phyloP scores from a whole-genome alignment of 2,797 vertebrate genomes.

The Buceros bicornis region DNA sequence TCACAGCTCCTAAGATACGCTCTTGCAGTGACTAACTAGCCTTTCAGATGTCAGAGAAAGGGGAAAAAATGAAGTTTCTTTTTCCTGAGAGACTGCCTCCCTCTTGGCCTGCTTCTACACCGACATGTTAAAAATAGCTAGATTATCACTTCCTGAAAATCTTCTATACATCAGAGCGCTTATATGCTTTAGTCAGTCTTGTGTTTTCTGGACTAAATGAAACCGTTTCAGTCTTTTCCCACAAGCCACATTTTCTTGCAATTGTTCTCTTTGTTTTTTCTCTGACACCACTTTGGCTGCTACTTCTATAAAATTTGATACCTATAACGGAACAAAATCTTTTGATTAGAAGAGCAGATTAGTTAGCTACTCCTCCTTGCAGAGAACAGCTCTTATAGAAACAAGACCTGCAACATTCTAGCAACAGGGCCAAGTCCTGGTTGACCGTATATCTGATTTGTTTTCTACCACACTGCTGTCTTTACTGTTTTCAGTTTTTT shows the following conservation, averaged over 20 bases:
- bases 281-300: background rate
- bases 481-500: background rate
- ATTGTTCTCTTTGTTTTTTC: background rate
- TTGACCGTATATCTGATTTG: fast-evolving
- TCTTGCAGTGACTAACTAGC: background rate
- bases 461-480: background rate
- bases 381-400: background rate
- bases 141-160: background rate
- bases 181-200: background rate
- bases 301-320: background rate
- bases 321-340: background rate
- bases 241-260: background rate
- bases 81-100: background rate
- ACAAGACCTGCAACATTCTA: background rate
- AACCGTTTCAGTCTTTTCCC: background rate
- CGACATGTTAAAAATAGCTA: background rate
- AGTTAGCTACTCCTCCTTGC: background rate
- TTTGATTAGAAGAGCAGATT: background rate
- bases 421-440: background rate
- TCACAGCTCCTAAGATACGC: background rate
- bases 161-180: background rate
- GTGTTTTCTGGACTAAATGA: background rate
- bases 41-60: background rate
- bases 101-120: background rate
- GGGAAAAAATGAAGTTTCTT: background rate